Conservation (phyloP, 1,140 invertebrate species). For the Euschistus heros region DNA sequence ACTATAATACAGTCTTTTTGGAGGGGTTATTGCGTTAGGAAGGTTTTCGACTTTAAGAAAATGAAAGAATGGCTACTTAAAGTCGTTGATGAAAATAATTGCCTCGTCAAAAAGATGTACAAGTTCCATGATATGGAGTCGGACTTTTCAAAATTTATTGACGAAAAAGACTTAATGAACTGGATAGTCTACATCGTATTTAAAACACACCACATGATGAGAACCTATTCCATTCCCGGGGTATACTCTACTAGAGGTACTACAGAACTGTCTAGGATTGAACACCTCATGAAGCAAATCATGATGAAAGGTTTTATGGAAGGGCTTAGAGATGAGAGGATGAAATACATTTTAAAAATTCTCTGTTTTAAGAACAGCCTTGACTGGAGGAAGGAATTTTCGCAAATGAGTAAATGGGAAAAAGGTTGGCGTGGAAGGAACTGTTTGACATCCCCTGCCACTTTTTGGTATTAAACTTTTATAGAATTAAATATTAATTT, state of each 20-base stretch:
- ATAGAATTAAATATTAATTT: no score
- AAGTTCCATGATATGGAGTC: not conserved
- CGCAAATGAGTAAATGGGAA: not conserved
- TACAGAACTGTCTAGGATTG: not conserved
- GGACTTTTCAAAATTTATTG: not conserved
- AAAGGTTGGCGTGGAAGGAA: not conserved
- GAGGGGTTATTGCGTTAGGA: not conserved
- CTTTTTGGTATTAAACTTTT: no score
- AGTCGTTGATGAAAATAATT: not conserved
- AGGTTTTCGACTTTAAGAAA: not conserved
- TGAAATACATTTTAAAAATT: not conserved
- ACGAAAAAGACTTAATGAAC: not conserved
- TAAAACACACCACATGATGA: not conserved
- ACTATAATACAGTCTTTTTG: not conserved
- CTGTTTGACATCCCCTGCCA: not conserved
- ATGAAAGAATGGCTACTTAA: not conserved
- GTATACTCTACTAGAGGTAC: not conserved
- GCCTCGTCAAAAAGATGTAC: not conserved
- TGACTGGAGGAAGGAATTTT: not conserved
- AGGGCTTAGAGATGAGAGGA: not conserved
- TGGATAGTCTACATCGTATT: slow-evolving; percentile 1
- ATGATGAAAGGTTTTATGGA: not conserved
- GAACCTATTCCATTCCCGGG: not conserved
- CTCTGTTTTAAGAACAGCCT: not conserved
- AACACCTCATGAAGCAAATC: not conserved